phyloP scores from a whole-genome alignment of 2,113 vertebrate genomes.

The Callorhinus ursinus region DNA sequence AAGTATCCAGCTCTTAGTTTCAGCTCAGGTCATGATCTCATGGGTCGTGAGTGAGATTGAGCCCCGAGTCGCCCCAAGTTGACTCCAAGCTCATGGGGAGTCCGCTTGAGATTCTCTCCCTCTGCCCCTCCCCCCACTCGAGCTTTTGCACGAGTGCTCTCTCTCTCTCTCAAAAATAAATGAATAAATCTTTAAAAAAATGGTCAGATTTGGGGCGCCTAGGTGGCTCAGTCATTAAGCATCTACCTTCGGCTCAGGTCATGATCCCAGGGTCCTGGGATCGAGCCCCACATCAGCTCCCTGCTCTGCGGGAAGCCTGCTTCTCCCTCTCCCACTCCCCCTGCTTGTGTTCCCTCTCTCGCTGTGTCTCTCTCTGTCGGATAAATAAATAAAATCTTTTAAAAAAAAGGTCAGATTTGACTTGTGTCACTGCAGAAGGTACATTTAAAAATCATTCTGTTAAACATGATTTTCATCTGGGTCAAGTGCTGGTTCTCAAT shows the following conservation, averaged over 20 bases:
- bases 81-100: neutral
- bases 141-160: neutral
- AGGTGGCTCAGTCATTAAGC: no score
- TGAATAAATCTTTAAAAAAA: neutral
- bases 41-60: neutral
- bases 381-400: neutral
- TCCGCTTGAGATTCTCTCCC: neutral
- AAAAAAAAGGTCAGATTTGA: neutral
- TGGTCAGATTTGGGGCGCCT: neutral
- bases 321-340: no score
- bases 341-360: no score
- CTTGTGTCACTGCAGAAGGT: neutral
- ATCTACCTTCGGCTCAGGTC: no score
- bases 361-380: neutral
- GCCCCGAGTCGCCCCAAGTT: neutral
- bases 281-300: no score
- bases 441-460: neutral
- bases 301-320: no score
- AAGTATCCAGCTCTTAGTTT: neutral
- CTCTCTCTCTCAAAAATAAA: neutral
- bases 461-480: neutral
- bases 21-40: neutral
- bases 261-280: no score
- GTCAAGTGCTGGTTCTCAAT: neutral
- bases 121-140: neutral